phyloP scores from a whole-genome alignment of 2,888 invertebrate genomes.

The Pomacea canaliculata region DNA sequence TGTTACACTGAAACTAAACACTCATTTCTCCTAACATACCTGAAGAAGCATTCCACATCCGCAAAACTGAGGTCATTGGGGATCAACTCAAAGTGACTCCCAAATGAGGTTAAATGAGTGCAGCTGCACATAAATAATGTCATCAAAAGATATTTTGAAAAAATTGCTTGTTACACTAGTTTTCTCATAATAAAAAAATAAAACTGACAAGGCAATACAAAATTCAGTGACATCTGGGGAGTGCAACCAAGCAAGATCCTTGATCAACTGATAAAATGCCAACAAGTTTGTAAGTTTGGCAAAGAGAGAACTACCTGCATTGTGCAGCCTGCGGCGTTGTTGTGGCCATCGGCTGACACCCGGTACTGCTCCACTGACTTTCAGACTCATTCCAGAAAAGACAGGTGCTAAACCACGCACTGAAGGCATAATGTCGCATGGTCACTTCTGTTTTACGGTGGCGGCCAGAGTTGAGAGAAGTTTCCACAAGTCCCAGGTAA shows the following conservation, averaged over 20 bases:
- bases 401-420: conserved; percentile 64
- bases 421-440: conserved; percentile 59
- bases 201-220: not conserved
- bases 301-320: conserved; percentile 47
- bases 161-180: not conserved
- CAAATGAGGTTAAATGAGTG: conserved; percentile 65
- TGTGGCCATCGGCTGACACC: conserved; percentile 51
- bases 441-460: conserved; percentile 54
- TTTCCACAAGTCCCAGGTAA: conserved; percentile 62
- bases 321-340: conserved; percentile 54
- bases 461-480: conserved; percentile 58
- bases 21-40: conserved; percentile 38
- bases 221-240: not conserved
- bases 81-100: conserved; percentile 56
- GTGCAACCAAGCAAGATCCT: no score
- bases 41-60: conserved; percentile 61
- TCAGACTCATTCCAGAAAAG: conserved; percentile 58
- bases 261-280: no score
- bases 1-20: no score
- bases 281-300: no score
- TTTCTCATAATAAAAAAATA: no score
- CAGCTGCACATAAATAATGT: conserved; percentile 46
- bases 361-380: conserved; percentile 54
- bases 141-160: no score
- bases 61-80: conserved; percentile 51